phyloP scores from a whole-genome alignment of 2,113 vertebrate species.

The Eulacestoma nigropectus region DNA sequence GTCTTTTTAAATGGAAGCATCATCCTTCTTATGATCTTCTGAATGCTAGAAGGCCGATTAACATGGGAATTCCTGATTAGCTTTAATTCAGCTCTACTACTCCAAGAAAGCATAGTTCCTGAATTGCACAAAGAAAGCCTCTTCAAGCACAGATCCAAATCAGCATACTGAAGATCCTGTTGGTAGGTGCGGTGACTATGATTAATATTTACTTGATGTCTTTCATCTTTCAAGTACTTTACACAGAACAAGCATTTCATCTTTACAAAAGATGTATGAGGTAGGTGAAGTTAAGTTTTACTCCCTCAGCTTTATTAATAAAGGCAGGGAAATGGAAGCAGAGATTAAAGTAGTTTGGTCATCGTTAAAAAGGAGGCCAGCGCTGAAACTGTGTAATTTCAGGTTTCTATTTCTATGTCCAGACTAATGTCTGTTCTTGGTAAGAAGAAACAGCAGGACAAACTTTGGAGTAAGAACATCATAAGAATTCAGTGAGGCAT shows the following conservation, averaged over 20 bases:
- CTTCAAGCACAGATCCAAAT: conserved; percentile 1
- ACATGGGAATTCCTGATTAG: conserved; percentile 36
- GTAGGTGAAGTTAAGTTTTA: conserved; percentile 21
- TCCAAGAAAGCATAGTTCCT: conserved; percentile 21
- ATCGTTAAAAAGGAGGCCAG: not conserved
- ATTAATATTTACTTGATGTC: conserved; percentile 34
- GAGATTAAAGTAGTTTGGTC: not conserved
- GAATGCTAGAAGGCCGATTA: conserved; percentile 22
- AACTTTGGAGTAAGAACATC: not conserved
- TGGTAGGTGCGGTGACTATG: conserved; percentile 39
- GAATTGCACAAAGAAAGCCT: conserved; percentile 12
- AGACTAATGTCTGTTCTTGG: not conserved
- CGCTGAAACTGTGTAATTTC: not conserved
- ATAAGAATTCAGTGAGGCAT: not conserved
- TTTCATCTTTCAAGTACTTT: conserved; percentile 51
- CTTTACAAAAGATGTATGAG: not conserved
- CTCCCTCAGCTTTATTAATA: not conserved
- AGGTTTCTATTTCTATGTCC: not conserved
- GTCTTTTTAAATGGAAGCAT: conserved; percentile 29
- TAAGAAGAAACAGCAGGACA: not conserved
- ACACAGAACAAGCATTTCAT: conserved; percentile 22
- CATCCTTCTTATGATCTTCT: conserved; percentile 19
- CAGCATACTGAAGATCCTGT: conserved; percentile 1
- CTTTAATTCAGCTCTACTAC: conserved; percentile 24
- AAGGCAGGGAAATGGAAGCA: not conserved